Conservation (phyloP, 1,140 invertebrate species). For the Drosophila navojoa region DNA sequence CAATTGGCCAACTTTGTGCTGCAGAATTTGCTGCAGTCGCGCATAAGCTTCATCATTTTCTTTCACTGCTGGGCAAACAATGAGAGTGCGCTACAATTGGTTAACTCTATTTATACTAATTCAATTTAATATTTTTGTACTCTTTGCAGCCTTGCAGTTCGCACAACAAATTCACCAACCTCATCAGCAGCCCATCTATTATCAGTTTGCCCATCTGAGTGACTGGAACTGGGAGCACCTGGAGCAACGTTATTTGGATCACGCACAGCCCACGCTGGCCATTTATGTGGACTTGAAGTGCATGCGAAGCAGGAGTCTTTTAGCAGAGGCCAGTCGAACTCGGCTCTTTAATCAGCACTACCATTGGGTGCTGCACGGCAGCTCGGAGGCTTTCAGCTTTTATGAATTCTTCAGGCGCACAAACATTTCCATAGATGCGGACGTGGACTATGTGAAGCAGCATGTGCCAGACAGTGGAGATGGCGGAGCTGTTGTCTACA, state of each 20-base stretch:
- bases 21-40: constrained; percentile 59
- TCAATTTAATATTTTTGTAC: not conserved
- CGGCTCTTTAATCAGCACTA: constrained; percentile 74
- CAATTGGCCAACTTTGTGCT: constrained; percentile 71
- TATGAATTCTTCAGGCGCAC: constrained; percentile 41
- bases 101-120: not conserved
- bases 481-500: constrained; percentile 10
- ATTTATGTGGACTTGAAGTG: constrained; percentile 72
- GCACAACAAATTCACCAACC: constrained; percentile 35
- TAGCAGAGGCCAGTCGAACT: constrained; percentile 46
- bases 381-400: constrained; percentile 18
- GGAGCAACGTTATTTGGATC: constrained; percentile 53
- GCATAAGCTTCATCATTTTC: constrained; percentile 56
- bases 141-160: constrained; percentile 43
- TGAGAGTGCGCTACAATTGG: constrained; percentile 44
- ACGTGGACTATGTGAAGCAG: constrained; percentile 56
- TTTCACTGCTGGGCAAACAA: constrained; percentile 73
- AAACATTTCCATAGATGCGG: constrained; percentile 73
- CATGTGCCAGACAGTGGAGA: not conserved
- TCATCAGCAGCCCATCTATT: constrained; percentile 47
- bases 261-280: constrained; percentile 54
- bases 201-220: constrained; percentile 59
- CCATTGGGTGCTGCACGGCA: constrained; percentile 70
- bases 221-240: constrained; percentile 38
- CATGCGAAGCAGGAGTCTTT: constrained; percentile 20